Conservation (phyloP, 2,113 vertebrate species). For the Notechis scutatus region DNA sequence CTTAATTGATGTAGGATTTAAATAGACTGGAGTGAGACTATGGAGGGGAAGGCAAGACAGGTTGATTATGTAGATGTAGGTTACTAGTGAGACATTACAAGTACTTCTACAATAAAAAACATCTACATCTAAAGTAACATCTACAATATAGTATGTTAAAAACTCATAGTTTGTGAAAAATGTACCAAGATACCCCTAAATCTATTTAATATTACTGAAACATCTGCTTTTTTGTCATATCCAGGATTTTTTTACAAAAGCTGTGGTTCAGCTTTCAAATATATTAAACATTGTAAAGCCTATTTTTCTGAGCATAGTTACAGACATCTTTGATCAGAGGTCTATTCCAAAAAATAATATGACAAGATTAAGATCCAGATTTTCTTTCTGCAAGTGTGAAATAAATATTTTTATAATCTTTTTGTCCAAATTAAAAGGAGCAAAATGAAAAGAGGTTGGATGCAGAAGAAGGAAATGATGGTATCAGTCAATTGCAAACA, state of each 20-base stretch:
- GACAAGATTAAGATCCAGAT: background rate
- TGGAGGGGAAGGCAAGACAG: background rate
- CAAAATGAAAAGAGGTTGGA: background rate
- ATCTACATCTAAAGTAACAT: no score
- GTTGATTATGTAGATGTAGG: background rate
- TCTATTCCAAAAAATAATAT: background rate
- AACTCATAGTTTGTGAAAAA: background rate
- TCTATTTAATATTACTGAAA: background rate
- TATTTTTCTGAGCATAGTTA: background rate
- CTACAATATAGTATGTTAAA: background rate
- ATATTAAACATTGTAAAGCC: background rate
- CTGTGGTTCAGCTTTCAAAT: background rate
- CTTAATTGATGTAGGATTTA: background rate
- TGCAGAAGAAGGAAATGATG: conserved; percentile 9
- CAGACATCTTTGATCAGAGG: background rate
- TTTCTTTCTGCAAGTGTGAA: background rate
- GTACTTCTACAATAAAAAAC: no score
- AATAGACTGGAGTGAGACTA: background rate
- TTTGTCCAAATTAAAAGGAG: background rate
- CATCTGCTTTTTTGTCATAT: background rate
- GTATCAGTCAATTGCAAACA: background rate
- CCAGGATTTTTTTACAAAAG: background rate
- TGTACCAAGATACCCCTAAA: background rate
- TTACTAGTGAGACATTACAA: background rate
- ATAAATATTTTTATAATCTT: background rate